These are phyloP conservation scores for Aplodontia rufa DNA, from an alignment of 2,113 vertebrate genomes.

Conservation along the genomic window DNA sequence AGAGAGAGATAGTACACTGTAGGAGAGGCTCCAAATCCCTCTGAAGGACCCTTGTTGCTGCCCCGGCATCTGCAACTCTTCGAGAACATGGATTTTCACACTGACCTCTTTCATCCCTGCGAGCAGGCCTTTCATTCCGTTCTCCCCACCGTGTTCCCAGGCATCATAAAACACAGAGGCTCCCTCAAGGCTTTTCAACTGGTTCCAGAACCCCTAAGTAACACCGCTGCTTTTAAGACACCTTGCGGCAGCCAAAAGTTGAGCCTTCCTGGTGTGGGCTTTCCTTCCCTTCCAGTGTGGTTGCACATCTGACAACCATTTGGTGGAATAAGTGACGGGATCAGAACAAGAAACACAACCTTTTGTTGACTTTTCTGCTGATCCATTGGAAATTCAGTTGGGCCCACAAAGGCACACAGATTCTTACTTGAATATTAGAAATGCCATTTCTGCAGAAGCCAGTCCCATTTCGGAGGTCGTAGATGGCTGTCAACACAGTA, in stretches of 20 bases:
- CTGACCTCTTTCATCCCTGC: neutral
- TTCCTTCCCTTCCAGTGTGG: slow-evolving; percentile 62
- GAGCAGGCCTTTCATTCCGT: neutral
- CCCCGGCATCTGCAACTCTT: neutral
- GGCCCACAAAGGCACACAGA: slow-evolving; percentile 19
- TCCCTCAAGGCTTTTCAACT: slow-evolving; percentile 43
- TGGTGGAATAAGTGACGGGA: slow-evolving; percentile 73
- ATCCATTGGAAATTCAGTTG: slow-evolving; percentile 72
- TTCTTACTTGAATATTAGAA: slow-evolving; percentile 54
- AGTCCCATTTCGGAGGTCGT: neutral
- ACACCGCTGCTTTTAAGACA: slow-evolving; percentile 44
- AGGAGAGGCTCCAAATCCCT: neutral
- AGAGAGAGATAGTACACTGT: neutral
- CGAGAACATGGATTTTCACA: neutral
- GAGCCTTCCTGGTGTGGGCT: slow-evolving; percentile 45
- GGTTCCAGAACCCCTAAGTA: neutral
- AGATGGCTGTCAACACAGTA: slow-evolving; percentile 3
- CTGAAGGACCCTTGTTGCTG: neutral
- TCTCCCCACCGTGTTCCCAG: neutral
- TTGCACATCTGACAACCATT: slow-evolving; percentile 79
- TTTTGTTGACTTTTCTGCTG: slow-evolving; percentile 75
- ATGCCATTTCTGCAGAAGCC: slow-evolving; percentile 23
- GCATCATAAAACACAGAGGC: neutral
- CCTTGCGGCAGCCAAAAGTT: slow-evolving; percentile 18
- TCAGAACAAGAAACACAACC: slow-evolving; percentile 71